Evolutionary conservation across 2,113 vertebrate genomes (phyloP), one percentile per base, ranked within the genome.

Genomic region (Thunnus maccoyii): DNA sequence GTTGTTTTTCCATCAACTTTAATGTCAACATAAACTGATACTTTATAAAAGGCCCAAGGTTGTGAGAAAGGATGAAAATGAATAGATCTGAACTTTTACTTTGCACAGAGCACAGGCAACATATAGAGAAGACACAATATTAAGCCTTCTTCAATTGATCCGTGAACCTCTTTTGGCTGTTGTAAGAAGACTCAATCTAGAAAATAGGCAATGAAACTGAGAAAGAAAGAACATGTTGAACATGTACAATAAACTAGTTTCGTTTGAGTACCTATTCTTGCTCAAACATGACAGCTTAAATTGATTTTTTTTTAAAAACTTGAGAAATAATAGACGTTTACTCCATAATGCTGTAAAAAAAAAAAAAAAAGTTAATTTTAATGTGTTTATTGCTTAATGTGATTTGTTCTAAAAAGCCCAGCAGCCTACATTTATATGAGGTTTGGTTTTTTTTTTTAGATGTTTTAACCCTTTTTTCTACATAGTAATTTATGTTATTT

Each of bases 21-120:
- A 67, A 75, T 57, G n/a, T 65, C 57, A 83, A 41, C 67, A 41
- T 62, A 51, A 72, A 56, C 9, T 12, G 16, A 66, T 62, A 65
- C 17, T 44, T 18, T 48, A 60, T 22, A 74, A 60, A 47, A 50
- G 15, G 44, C 0, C 5, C 9, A 72, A 83, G 69, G 84, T 52
- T 80, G 55, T 12, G 52, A 36, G 18, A 30, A 27, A 69, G 14
- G 36, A 57, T 16, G 22, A 46, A 52, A 75, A 2, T 75, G 51
- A 68, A 71, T 20, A 41, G 57, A 68, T 58, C 27, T 48, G 11
- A 85, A 65, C 44, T 79, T 73, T 72, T 44, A 41, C 50, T 65
- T 60, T 46, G 16, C 15, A 32, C 22, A 69, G 15, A 66, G 18
- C 18, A 68, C 5, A 48, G 27, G 48, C 14, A n/a, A 55, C 46